Base-by-base conservation (phyloP, 2,113 vertebrate species). In the Entomyzon cyanotis region DNA sequence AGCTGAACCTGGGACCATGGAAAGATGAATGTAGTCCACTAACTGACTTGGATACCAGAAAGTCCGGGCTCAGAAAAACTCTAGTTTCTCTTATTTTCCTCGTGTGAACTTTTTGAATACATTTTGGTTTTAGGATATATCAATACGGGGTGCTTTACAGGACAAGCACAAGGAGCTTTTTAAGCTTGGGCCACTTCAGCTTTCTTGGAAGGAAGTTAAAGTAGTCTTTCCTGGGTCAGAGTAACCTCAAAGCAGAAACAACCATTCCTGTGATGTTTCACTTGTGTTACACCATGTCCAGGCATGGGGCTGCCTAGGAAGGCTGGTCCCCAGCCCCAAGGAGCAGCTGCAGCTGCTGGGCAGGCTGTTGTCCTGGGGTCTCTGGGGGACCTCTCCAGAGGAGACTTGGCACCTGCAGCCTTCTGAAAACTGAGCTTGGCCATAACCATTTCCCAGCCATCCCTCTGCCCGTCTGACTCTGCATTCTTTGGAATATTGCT, bases 371-470 rank as follows among this genome's bases (percentile, higher is more conserved):
- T 92, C 85, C 97, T 81, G 46, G 87, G 73, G 58, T 96, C 94
- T 94, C 96, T 96, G 96, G 82, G 84, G 94, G 74, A 96, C 91
- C 95, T 92, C 92, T 97, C 95, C 96, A 84, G 95, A 93, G 94
- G 90, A 95, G 88, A 71, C 88, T 78, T 84, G 97, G 96, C 97
- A 98, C 87, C 50, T 73, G 60, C 93, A 81, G 87, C 62, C 70
- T 96, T 96, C 95, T 94, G 97, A 95, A 97, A 97, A 98, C 92
- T 84, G 97, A 95, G 93, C 92, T 95, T 94, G 94, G 95, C 94
- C 96, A 78, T 37, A 82, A 84, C 80, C 67, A 87, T 87, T 96
- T 90, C 90, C 92, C 89, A 89, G 88, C 95, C 97, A 95, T 65
- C 81, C 83, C 81, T 52, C 85, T 92, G 76, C 65, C 90, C 9